phyloP scores from a whole-genome alignment of 2,113 vertebrate species.

The Elaphurus davidianus region DNA sequence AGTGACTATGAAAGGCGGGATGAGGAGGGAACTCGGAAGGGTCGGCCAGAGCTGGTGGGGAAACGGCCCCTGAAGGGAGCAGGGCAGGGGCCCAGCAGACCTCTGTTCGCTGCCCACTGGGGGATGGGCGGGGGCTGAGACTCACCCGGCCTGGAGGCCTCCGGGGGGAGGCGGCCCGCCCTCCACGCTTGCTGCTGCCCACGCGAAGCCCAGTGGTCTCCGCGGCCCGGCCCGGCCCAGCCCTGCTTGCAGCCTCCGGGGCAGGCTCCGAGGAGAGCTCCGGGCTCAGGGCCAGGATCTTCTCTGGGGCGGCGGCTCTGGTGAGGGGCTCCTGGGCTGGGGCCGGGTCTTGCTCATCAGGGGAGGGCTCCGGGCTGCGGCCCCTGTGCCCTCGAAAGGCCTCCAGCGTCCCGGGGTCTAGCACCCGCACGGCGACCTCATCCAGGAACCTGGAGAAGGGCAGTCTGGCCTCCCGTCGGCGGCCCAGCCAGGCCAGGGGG shows the following conservation, averaged over 20 bases:
- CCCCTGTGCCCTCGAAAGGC: constrained; percentile 74
- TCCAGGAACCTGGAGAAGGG: constrained; percentile 95
- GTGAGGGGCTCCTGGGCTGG: constrained; percentile 50
- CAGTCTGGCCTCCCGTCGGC: constrained; percentile 84
- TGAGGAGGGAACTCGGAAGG: neutral
- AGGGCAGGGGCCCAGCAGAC: neutral
- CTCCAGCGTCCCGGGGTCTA: constrained; percentile 83
- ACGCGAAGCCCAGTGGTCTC: neutral
- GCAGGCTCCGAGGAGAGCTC: constrained; percentile 73
- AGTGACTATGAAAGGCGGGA: accelerated
- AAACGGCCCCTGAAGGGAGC: accelerated
- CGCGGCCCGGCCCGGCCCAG: accelerated
- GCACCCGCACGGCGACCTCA: constrained; percentile 89
- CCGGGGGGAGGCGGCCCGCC: neutral
- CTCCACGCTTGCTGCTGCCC: neutral
- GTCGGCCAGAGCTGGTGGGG: neutral
- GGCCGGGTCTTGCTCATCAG: neutral
- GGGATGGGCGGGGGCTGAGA: neutral
- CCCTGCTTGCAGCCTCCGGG: accelerated
- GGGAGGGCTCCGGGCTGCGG: constrained; percentile 68
- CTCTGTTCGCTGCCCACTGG: neutral
- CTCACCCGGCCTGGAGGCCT: constrained; percentile 42
- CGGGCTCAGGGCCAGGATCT: constrained; percentile 69
- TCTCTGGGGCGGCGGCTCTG: neutral
- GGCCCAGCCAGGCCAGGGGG: constrained; percentile 72